Evolutionary conservation across 2,888 invertebrate species (phyloP).

Genomic region (Poecilobothrus nobilitatus): DNA sequence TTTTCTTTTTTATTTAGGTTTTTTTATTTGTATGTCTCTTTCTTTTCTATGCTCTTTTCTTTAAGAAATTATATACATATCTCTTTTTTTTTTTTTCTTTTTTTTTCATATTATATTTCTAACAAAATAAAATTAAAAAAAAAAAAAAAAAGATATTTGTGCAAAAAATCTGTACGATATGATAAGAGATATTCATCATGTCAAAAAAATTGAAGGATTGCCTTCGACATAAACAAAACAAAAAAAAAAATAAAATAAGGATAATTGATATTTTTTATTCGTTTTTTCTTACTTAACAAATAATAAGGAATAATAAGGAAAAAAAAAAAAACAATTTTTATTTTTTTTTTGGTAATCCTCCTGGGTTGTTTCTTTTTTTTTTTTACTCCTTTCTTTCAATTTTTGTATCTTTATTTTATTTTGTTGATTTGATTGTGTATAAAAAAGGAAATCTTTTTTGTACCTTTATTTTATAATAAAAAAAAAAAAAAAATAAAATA

Average conservation of each 20-base stretch:
- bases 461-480: too few species aligned
- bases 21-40: background rate
- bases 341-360: background rate
- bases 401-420: too few species aligned
- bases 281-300: background rate
- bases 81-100: background rate
- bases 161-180: background rate
- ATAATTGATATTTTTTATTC: background rate
- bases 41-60: background rate
- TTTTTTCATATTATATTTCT: background rate
- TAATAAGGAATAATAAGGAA: background rate
- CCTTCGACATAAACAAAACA: background rate
- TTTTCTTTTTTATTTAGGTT: conserved; percentile 29
- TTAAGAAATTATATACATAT: background rate
- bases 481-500: background rate
- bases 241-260: background rate
- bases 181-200: conserved; percentile 9
- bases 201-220: conserved; percentile 10
- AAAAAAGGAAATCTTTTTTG: too few species aligned
- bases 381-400: too few species aligned
- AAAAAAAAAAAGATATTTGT: too few species aligned
- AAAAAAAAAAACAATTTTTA: background rate
- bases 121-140: too few species aligned
- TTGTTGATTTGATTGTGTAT: too few species aligned
- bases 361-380: background rate